Evolutionary conservation across 2,888 invertebrate species (phyloP).

Genomic region (Drosophila macrospina): DNA sequence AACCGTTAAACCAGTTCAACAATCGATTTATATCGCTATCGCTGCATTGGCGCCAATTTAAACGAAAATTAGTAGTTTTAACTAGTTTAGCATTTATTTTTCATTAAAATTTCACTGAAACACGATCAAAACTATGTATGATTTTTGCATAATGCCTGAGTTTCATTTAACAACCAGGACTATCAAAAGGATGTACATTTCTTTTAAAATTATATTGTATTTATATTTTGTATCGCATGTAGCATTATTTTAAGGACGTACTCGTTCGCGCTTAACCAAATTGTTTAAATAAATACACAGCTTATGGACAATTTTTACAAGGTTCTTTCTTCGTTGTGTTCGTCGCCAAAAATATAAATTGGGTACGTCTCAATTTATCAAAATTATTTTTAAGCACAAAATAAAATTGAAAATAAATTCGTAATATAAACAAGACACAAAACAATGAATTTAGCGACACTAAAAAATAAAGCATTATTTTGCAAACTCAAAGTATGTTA

Average conservation of each 20-base stretch:
- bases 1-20: not conserved
- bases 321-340: conserved; percentile 38
- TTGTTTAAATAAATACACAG: conserved; percentile 41
- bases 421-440: conserved; percentile 47
- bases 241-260: conserved; percentile 62
- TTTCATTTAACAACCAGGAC: conserved; percentile 47
- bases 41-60: not conserved
- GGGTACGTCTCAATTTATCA: conserved; percentile 63
- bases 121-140: conserved; percentile 51
- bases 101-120: conserved; percentile 69
- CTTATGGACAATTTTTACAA: conserved; percentile 56
- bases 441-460: conserved; percentile 70
- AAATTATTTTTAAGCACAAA: conserved; percentile 80
- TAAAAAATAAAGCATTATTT: conserved; percentile 73
- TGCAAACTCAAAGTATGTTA: conserved; percentile 28
- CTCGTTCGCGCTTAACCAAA: conserved; percentile 53
- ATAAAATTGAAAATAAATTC: conserved; percentile 80
- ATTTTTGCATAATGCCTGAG: conserved; percentile 40
- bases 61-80: conserved; percentile 3
- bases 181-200: conserved; percentile 58
- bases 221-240: conserved; percentile 23
- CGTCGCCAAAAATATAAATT: conserved; percentile 14
- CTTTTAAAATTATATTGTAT: conserved; percentile 47
- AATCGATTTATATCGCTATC: not conserved
- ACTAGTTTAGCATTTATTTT: conserved; percentile 65